Conservation (phyloP, 2,797 vertebrate species). For the Schizopygopsis pylzovi region DNA sequence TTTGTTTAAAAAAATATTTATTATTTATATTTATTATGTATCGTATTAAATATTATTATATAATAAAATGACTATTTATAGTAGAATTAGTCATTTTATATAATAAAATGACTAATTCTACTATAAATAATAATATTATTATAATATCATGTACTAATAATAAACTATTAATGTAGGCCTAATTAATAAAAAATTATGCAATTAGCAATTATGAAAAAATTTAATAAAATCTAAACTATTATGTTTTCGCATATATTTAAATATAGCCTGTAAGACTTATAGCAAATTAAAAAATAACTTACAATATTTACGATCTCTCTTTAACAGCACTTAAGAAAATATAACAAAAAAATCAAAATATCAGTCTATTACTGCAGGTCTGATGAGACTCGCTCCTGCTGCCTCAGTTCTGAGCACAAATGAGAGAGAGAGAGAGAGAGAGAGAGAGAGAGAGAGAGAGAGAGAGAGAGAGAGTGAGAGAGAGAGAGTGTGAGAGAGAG, state of each 20-base stretch:
- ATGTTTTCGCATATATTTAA: too few species aligned
- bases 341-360: neutral
- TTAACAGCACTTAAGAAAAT: too few species aligned
- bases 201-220: too few species aligned
- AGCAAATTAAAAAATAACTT: neutral
- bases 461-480: too few species aligned
- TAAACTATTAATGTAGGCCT: too few species aligned
- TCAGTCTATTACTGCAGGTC: neutral
- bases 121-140: neutral
- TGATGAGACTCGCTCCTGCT: slow-evolving; percentile 43
- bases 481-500: too few species aligned
- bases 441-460: too few species aligned
- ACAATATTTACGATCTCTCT: too few species aligned
- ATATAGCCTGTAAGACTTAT: neutral
- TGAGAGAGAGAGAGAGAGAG: neutral
- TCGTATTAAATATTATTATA: neutral
- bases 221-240: too few species aligned
- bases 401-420: neutral
- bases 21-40: neutral
- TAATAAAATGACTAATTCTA: neutral
- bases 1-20: neutral
- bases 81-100: neutral
- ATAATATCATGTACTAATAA: too few species aligned
- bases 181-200: too few species aligned
- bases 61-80: neutral